phyloP scores from a whole-genome alignment of 1,140 invertebrate species.

The Amphibalanus amphitrite region DNA sequence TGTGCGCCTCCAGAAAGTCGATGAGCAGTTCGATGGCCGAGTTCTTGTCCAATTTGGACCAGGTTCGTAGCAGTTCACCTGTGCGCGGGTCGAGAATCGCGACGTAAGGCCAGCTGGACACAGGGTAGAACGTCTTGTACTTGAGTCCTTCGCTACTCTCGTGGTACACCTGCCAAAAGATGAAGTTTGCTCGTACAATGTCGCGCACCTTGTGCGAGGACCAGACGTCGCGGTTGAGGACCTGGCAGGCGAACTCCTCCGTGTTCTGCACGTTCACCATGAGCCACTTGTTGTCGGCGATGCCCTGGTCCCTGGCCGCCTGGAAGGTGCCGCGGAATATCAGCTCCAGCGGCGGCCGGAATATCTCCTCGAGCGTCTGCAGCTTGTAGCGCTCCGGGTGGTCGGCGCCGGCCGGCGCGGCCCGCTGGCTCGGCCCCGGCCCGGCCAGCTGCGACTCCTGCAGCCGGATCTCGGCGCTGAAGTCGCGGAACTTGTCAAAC shows the following conservation, averaged over 20 bases:
- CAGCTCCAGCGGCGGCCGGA: slow-evolving; percentile 53
- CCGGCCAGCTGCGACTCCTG: slow-evolving; percentile 2
- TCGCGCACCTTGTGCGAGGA: slow-evolving; percentile 43
- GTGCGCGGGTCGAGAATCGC: slow-evolving; percentile 54
- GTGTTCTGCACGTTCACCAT: slow-evolving; percentile 61
- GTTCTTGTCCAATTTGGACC: slow-evolving; percentile 34
- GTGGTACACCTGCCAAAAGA: slow-evolving; percentile 38
- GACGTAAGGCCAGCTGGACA: slow-evolving; percentile 47
- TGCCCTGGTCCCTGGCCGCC: slow-evolving; percentile 41
- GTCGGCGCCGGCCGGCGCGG: slow-evolving; percentile 6
- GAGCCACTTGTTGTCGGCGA: slow-evolving; percentile 45
- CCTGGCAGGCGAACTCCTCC: slow-evolving; percentile 50
- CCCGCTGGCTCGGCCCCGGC: slow-evolving; percentile 5
- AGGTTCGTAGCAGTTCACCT: slow-evolving; percentile 42
- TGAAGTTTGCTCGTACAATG: slow-evolving; percentile 23
- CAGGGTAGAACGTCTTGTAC: slow-evolving; percentile 51
- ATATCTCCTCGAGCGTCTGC: slow-evolving; percentile 50
- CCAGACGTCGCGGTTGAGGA: slow-evolving; percentile 62
- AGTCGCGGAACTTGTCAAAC: slow-evolving; percentile 47
- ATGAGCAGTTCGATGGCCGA: slow-evolving; percentile 32
- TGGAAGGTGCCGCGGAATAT: slow-evolving; percentile 46
- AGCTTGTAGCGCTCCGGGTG: slow-evolving; percentile 24
- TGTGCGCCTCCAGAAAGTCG: slow-evolving; percentile 19
- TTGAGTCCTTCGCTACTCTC: slow-evolving; percentile 47
- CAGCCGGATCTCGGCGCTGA: slow-evolving; percentile 35